Evolutionary conservation across 1,140 invertebrate genomes (phyloP).

Genomic region (Solenopsis invicta): DNA sequence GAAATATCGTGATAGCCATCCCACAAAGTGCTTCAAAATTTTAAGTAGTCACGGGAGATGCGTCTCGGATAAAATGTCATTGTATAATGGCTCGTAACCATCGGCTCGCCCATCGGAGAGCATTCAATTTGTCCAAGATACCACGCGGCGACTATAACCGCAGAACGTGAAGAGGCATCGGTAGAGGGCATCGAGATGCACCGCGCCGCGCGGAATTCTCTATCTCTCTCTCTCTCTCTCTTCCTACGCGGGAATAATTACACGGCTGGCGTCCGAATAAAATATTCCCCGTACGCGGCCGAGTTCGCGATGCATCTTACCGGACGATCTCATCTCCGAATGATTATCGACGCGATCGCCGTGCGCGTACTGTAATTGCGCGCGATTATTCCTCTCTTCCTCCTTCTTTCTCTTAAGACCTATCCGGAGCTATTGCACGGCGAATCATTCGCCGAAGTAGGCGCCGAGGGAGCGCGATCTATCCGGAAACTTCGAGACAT

Average conservation of each 20-base stretch:
- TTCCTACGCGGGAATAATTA: slow-evolving; percentile 51
- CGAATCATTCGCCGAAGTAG: slow-evolving; percentile 47
- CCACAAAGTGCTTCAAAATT: background rate
- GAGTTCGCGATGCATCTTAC: slow-evolving; percentile 53
- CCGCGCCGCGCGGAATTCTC: background rate
- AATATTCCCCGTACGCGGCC: slow-evolving; percentile 52
- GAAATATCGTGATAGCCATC: background rate
- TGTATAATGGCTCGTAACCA: background rate
- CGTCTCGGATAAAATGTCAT: background rate
- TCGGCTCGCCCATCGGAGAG: background rate
- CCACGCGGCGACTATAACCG: background rate
- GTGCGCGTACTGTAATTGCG: slow-evolving; percentile 57
- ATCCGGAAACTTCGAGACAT: slow-evolving; percentile 36
- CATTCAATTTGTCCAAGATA: slow-evolving; percentile 35
- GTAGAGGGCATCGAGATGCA: slow-evolving; percentile 6
- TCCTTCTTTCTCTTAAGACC: background rate
- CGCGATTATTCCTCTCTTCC: slow-evolving; percentile 43
- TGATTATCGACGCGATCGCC: slow-evolving; percentile 61
- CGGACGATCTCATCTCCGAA: slow-evolving; percentile 57
- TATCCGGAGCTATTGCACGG: slow-evolving; percentile 23
- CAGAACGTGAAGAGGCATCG: background rate
- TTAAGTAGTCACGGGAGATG: background rate
- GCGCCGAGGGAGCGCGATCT: slow-evolving; percentile 15
- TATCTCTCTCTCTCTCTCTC: background rate
- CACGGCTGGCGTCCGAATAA: slow-evolving; percentile 53